Evolutionary conservation across 1,140 invertebrate species (phyloP).

Genomic region (Drosophila bocki): DNA sequence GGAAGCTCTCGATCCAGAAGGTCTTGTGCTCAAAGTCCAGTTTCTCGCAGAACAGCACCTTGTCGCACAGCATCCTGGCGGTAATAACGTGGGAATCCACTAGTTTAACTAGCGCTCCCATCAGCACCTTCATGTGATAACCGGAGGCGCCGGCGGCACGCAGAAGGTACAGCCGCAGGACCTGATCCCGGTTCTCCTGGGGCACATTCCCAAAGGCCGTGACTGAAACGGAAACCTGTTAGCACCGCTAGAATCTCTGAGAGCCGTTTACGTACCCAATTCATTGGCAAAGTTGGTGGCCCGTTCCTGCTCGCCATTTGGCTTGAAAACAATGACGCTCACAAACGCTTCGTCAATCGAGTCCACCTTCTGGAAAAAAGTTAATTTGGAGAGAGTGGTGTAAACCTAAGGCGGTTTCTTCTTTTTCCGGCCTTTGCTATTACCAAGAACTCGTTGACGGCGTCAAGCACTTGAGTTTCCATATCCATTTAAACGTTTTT

Average conservation of each 20-base stretch:
- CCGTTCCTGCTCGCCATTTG: constrained; percentile 89
- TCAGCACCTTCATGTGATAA: constrained; percentile 89
- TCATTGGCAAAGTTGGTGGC: constrained; percentile 88
- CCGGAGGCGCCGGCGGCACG: constrained; percentile 90
- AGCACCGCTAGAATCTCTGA: background rate
- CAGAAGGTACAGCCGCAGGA: constrained; percentile 89
- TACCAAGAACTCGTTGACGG: constrained; percentile 79
- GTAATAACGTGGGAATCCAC: constrained; percentile 88
- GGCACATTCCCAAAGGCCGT: constrained; percentile 86
- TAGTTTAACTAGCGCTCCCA: constrained; percentile 90
- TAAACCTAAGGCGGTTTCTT: background rate
- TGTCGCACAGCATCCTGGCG: constrained; percentile 91
- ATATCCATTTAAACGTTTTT: constrained; percentile 55
- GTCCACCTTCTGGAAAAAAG: constrained; percentile 89
- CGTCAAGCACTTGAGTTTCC: constrained; percentile 74
- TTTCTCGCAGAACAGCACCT: constrained; percentile 92
- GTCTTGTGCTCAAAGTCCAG: constrained; percentile 91
- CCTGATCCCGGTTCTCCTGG: constrained; percentile 90
- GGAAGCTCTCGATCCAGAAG: constrained; percentile 96
- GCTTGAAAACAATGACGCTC: constrained; percentile 91
- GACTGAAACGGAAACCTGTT: constrained; percentile 72
- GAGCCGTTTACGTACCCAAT: constrained; percentile 59
- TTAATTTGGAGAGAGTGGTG: background rate
- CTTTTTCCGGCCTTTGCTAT: background rate
- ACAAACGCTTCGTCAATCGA: constrained; percentile 94